phyloP scores from a whole-genome alignment of 1,140 invertebrate genomes.

The Ephestia elutella region DNA sequence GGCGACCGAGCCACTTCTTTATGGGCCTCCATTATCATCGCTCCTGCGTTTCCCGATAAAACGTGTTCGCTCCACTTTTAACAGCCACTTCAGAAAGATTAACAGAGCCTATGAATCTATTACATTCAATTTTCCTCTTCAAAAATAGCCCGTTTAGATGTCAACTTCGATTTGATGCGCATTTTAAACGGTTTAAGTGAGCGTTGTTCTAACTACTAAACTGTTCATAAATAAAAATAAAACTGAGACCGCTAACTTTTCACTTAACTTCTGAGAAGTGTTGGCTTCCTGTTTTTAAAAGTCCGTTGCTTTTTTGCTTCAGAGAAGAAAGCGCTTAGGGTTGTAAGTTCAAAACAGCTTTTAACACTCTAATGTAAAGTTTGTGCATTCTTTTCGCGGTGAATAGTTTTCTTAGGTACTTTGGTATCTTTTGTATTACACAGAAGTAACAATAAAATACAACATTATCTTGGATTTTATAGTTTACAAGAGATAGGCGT shows the following conservation, averaged over 20 bases:
- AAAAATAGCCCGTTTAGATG: conserved; percentile 25
- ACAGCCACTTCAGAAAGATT: conserved; percentile 53
- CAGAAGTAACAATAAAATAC: not conserved
- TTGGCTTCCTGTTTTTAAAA: conserved; percentile 70
- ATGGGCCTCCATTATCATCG: conserved; percentile 67
- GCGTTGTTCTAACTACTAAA: conserved; percentile 30
- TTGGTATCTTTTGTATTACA: conserved; percentile 10
- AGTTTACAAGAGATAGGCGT: too few species aligned
- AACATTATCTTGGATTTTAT: too few species aligned
- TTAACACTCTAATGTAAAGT: conserved; percentile 47
- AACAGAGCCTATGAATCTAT: conserved; percentile 53
- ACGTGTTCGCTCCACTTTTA: conserved; percentile 61
- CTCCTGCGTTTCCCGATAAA: conserved; percentile 63
- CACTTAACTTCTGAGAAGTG: conserved; percentile 66
- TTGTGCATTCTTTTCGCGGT: conserved; percentile 11
- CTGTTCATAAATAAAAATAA: conserved; percentile 61
- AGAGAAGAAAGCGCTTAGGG: conserved; percentile 53
- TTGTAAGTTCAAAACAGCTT: conserved; percentile 65
- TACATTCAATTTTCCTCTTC: conserved; percentile 44
- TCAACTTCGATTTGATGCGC: conserved; percentile 18
- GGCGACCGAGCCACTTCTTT: conserved; percentile 55
- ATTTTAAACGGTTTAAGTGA: conserved; percentile 32
- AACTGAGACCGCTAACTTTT: conserved; percentile 62
- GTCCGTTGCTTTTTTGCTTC: conserved; percentile 58
- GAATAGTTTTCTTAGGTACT: conserved; percentile 9